Evolutionary conservation across 2,113 vertebrate genomes (phyloP).

Genomic region (Rhinichthys klamathensis): DNA sequence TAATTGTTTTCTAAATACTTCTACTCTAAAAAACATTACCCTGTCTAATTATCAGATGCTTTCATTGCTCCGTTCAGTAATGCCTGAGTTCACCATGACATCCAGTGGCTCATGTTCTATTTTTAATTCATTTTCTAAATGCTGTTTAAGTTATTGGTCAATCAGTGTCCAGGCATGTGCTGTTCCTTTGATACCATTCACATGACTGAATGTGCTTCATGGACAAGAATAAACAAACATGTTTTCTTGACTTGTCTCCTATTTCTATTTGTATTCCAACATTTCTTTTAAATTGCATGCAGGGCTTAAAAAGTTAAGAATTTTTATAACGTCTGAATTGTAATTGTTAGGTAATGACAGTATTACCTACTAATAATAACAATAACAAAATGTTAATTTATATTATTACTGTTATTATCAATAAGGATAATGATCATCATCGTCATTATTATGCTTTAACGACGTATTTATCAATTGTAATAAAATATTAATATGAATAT

Average conservation of each 20-base stretch:
- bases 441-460: no score
- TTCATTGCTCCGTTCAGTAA: constrained; percentile 1
- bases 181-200: constrained; percentile 15
- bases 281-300: not conserved
- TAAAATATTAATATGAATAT: no score
- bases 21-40: not conserved
- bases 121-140: constrained; percentile 26
- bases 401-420: not conserved
- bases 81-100: not conserved
- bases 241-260: not conserved
- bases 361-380: not conserved
- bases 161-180: not conserved
- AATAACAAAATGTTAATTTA: not conserved
- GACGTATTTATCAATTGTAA: no score
- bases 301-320: not conserved
- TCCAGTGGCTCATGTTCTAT: constrained; percentile 24
- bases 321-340: not conserved
- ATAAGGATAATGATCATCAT: not conserved
- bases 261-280: not conserved
- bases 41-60: constrained; percentile 7
- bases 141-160: not conserved
- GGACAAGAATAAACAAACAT: constrained; percentile 28
- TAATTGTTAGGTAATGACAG: not conserved
- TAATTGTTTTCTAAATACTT: not conserved
- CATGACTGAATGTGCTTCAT: not conserved